Base-by-base conservation (phyloP, 2,888 invertebrate species). In the Rhingia rostrata region DNA sequence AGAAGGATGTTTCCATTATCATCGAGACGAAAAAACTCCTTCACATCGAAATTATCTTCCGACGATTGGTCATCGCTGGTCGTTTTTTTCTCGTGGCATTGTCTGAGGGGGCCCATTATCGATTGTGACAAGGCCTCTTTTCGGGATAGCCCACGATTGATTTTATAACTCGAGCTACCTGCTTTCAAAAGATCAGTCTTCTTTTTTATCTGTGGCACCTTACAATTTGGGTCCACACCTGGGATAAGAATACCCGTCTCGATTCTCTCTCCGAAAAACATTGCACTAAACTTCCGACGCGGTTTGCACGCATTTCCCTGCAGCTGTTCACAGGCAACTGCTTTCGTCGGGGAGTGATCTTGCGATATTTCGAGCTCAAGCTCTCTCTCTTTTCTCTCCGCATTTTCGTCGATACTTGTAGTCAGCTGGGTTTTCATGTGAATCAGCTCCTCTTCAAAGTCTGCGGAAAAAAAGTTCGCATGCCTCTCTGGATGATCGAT, bases 1-100 rank as follows among this genome's bases (percentile, higher is more conserved):
- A 91, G 74, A 87, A 91, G 83, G 43, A 91, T 91, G 87, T 89
- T 91, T 85, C 92, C 92, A 77, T 89, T 87, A 56, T 92, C 92
- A 86, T 91, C 90, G 63, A 92, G 89, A 60, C 90, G 91, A 87
- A 92, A 92, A 88, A 90, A 91, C 86, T 90, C 88, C 75, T 89
- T 89, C 69, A 91, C 89, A 75, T 91, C 91, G 54, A 90, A 91
- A 66, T 90, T 90, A 88, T 91, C 91, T 82, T 89, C 88, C 83
- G 83, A 86, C 60, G 77, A 87, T 22, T 39, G 14, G 22, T 67
- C 54, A 6, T 51, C 22, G 0, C 14, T 49, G 45, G 61, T 54
- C 12, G 7, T 10, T 51, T 69, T 61, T 10, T 86, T 63, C 60
- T 87, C 87, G 7, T 91, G 90, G 63, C 89, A 90, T 60, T 89